A percentile compares a stretch with the other conserved stretches of the same genome.
Conservation (phyloP, 2,888 invertebrate genomes). For the Lithophane socia region DNA sequence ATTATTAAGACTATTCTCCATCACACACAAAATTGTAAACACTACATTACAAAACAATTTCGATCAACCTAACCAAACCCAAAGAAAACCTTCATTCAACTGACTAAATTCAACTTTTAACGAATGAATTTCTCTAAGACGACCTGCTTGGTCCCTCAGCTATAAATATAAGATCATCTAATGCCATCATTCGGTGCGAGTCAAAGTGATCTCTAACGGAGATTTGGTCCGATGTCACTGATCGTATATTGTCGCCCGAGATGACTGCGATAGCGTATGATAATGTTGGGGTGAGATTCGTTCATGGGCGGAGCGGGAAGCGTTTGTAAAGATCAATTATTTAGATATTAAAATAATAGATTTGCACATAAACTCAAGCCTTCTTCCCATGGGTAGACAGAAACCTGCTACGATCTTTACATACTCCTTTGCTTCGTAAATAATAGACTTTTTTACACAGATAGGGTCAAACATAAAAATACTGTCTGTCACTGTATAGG, state of each 20-base stretch:
- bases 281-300: conserved; percentile 67
- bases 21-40: neutral
- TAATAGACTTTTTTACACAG: neutral
- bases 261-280: conserved; percentile 85
- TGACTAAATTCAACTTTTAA: conserved; percentile 39
- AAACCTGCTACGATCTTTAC: neutral
- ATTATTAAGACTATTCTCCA: neutral
- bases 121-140: conserved; percentile 57
- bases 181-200: conserved; percentile 81
- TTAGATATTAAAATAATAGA: neutral
- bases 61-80: conserved; percentile 14
- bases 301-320: conserved; percentile 71
- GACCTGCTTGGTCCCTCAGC: conserved; percentile 56
- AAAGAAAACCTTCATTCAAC: conserved; percentile 35
- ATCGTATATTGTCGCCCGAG: conserved; percentile 89
- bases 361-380: neutral
- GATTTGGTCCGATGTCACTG: conserved; percentile 86
- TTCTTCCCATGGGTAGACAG: neutral
- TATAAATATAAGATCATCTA: conserved; percentile 79
- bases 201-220: conserved; percentile 84
- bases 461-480: neutral
- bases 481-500: neutral
- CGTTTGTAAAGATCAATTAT: neutral
- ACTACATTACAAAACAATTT: conserved; percentile 18
- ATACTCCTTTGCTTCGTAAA: neutral